Percentiles rank a stretch among this genome's conserved stretches.
These are phyloP conservation scores for Catharus minimus DNA, from an alignment of 2,113 vertebrate genomes.

Conservation along the genomic window DNA sequence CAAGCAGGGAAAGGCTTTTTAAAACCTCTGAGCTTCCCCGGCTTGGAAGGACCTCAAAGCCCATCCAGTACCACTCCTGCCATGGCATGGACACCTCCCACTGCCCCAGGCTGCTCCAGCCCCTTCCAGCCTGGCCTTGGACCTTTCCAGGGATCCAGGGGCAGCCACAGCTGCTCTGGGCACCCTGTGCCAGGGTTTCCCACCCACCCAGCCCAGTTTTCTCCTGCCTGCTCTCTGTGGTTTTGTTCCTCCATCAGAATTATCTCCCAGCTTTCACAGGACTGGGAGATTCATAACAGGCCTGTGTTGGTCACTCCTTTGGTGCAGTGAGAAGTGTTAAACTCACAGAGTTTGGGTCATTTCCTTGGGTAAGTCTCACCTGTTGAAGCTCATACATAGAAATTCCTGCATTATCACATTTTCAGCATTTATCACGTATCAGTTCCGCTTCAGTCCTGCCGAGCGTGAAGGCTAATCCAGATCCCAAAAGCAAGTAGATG, in stretches of 20 bases:
- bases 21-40: not conserved
- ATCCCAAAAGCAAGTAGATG: not conserved
- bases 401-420: not conserved
- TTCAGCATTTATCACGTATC: not conserved
- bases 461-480: not conserved
- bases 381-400: not conserved
- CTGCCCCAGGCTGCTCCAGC: not conserved
- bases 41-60: not conserved
- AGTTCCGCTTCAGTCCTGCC: not conserved
- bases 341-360: not conserved
- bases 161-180: not conserved
- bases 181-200: not conserved
- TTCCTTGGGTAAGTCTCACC: not conserved
- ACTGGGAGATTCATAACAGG: accelerated
- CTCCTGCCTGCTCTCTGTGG: not conserved
- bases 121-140: not conserved
- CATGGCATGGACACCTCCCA: not conserved
- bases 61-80: not conserved
- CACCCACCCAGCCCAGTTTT: not conserved
- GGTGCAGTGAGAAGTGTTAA: not conserved
- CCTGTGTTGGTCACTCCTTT: not conserved
- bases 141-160: accelerated
- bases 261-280: not conserved
- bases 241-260: not conserved
- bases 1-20: not conserved